Evolutionary conservation across 2,113 vertebrate genomes (phyloP), one percentile per base, ranked within the genome.

Genomic region (Grallaria varia): DNA sequence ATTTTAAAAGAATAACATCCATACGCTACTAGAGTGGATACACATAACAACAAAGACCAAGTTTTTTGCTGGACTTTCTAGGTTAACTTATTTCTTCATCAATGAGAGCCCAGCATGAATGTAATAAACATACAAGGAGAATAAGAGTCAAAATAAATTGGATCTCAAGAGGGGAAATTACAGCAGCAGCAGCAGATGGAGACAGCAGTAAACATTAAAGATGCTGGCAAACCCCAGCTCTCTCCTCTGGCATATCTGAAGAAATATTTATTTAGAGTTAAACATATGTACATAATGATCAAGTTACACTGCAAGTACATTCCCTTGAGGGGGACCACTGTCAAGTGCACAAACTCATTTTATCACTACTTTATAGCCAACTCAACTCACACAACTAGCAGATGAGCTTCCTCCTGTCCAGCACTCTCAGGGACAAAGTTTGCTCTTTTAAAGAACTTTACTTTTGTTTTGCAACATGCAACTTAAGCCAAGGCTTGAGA

Each of bases 111-210:
- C 80, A 78, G 55, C 55, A 87, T 55, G 44, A 75, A 49, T 22
- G 5, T 12, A 81, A 84, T 84, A 89, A 92, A 55, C 42, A 39
- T n/a, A 74, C 8, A 50, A 92, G 39, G 25, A 3, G 17, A 89
- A 31, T 40, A 72, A 87, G 52, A 81, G 49, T 82, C 76, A 87
- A 95, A 95, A 90, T 44, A 92, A 94, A 72, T 49, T 50, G 12
- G 10, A 64, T 79, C 72, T 88, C 81, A n/a, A 55, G 52, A 84
- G 73, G 75, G 4, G 16, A 90, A 87, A 88, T 55, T 35, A 68
- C 15, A 88, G 19, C 47, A 93, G 49, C 47, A 93, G 49, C n/a
- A 95, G 59, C 88, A 95, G 88, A 93, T 84, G 79, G 75, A 95
- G 28, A 33, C 55, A 73, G 76, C 30, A 84, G 47, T 82, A 92